phyloP scores from a whole-genome alignment of 2,888 invertebrate species.

The Amblyteles armatorius region DNA sequence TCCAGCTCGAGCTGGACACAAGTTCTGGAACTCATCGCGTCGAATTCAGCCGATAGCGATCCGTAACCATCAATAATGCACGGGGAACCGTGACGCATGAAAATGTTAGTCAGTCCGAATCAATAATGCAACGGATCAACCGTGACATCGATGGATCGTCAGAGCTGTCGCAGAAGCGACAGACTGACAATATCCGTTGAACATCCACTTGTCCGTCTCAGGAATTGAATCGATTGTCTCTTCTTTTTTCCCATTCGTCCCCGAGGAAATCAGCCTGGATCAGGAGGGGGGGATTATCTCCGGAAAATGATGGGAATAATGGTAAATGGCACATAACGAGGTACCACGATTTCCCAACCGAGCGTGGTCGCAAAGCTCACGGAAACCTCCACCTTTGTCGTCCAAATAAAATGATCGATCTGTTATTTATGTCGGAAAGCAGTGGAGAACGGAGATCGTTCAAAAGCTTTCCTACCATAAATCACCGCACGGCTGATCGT shows the following conservation, averaged over 20 bases:
- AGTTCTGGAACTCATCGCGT: neutral
- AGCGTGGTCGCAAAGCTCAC: constrained; percentile 39
- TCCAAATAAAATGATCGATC: neutral
- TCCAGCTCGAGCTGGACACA: neutral
- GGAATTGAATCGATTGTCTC: neutral
- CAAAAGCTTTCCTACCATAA: constrained; percentile 16
- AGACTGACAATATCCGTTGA: neutral
- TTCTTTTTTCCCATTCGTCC: constrained; percentile 2
- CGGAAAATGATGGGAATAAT: constrained; percentile 66
- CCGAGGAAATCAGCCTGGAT: constrained; percentile 17
- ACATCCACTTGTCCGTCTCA: constrained; percentile 11
- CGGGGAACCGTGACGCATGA: neutral
- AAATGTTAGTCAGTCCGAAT: constrained; percentile 21
- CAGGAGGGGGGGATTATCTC: constrained; percentile 49
- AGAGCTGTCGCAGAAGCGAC: neutral
- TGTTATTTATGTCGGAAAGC: constrained; percentile 6
- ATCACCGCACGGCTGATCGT: constrained; percentile 18
- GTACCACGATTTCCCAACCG: constrained; percentile 63
- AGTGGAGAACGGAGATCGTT: constrained; percentile 29
- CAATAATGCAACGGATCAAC: constrained; percentile 19
- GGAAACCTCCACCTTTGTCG: neutral
- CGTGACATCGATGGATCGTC: neutral
- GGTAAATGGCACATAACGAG: constrained; percentile 64
- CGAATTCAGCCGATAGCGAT: constrained; percentile 1
- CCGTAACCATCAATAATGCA: constrained; percentile 13